Base-by-base conservation (phyloP, 2,797 vertebrate species). In the Prionace glauca region DNA sequence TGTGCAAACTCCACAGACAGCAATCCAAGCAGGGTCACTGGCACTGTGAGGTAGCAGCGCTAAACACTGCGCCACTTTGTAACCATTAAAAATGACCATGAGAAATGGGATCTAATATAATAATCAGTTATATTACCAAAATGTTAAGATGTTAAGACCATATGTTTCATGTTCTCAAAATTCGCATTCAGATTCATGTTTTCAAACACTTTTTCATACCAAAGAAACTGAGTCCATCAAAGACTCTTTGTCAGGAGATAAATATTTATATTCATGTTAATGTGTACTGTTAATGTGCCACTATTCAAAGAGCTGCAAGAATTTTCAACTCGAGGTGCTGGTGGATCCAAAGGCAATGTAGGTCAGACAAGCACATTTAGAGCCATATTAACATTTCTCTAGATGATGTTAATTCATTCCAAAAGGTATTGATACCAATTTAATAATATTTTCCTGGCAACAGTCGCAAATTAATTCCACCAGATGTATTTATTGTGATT, bases 181-280 rank as follows among this genome's bases (percentile, higher is more conserved):
- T 79, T 79, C 32, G 14, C n/a, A 32, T 79, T 79, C 32, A 79
- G 62, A 90, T 62, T 60, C 10, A 91, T 14, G 65, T 20, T 60
- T 4, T n/a, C 56, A 91, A 62, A n/a, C 14, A 3, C 11, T n/a
- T 65, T 32, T 90, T n/a, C 16, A 56, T 65, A n/a, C 88, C 60
- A 60, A 91, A 62, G 2, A 65, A 91, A 65, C 26, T 32, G 62
- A 65, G 16, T 60, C 56, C 60, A 65, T 91, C n/a, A 62, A 91
- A 91, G 88, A 65, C 26, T 60, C 32, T 91, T 65, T 91, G 18
- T n/a, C 88, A 91, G 65, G 56, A 91, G 88, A 36, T 91, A 65
- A 91, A 65, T 32, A 62, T 84, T 41, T 84, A 41, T 90, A 90
- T 91, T 65, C 26, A 29, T 1, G 56, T 41, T 41, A 41, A 41